These are phyloP conservation scores for Apamea sordens DNA, from an alignment of 2,888 invertebrate genomes.

Conservation along the genomic window DNA sequence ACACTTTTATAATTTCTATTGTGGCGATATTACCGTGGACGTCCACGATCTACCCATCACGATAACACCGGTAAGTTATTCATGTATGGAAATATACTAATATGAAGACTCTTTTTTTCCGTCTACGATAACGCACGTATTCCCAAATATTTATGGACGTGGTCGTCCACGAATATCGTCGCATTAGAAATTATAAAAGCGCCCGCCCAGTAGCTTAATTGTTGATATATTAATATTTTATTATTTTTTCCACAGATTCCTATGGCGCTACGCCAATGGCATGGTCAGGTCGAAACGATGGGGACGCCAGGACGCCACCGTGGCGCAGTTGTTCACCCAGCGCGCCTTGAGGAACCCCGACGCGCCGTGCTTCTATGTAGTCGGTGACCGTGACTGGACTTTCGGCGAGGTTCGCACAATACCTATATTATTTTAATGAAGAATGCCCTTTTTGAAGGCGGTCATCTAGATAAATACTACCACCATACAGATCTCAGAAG, in stretches of 20 bases:
- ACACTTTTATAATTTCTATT: not conserved
- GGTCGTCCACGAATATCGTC: not conserved
- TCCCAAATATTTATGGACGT: not conserved
- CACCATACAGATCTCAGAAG: not conserved
- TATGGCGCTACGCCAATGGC: conserved; percentile 89
- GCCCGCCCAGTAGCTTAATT: not conserved
- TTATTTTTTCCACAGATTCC: conserved; percentile 82
- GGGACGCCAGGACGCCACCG: conserved; percentile 90
- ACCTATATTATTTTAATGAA: not conserved
- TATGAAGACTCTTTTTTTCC: not conserved
- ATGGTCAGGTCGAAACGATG: conserved; percentile 88
- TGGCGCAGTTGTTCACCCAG: conserved; percentile 91
- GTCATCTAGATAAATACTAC: no score
- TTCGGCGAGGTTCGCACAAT: conserved; percentile 90
- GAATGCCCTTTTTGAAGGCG: not conserved
- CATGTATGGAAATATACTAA: not conserved
- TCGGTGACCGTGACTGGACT: conserved; percentile 92
- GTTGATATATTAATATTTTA: not conserved
- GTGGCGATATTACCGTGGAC: not conserved
- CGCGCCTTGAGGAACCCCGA: conserved; percentile 91
- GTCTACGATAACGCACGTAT: not conserved
- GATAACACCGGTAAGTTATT: not conserved
- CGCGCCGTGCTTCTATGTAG: conserved; percentile 92
- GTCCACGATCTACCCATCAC: not conserved
- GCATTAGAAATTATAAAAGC: not conserved